These are phyloP conservation scores for Geophilus truncorum DNA, from an alignment of 2,888 invertebrate species.

Conservation along the genomic window DNA sequence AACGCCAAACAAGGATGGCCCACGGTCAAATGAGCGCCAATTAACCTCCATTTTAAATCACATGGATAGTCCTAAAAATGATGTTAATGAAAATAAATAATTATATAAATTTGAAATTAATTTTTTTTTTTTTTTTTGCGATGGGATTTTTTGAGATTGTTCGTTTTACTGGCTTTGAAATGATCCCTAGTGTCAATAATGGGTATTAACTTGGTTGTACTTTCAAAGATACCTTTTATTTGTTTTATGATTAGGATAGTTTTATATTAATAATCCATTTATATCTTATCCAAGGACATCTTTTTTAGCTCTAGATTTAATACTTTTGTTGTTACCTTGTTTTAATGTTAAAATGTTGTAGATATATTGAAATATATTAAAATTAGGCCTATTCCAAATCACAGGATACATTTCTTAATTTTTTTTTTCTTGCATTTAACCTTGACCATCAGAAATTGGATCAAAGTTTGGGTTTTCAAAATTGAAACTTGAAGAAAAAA, in stretches of 20 bases:
- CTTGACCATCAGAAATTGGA: slow-evolving; percentile 4
- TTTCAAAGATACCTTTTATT: neutral
- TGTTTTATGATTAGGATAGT: neutral
- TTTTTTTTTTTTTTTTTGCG: no score
- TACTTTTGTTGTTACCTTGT: no score
- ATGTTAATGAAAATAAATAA: neutral
- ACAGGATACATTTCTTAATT: neutral
- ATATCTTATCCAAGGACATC: neutral
- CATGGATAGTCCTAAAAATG: neutral
- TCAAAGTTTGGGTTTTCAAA: neutral
- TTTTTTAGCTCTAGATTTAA: neutral
- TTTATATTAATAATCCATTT: neutral
- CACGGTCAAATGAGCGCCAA: neutral
- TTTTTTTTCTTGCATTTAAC: neutral
- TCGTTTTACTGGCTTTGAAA: no score
- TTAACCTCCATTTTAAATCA: slow-evolving; percentile 14
- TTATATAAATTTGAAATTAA: no score
- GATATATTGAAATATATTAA: neutral
- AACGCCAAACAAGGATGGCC: slow-evolving; percentile 8
- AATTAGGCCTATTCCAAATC: neutral
- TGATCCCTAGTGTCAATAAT: no score
- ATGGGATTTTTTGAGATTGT: no score
- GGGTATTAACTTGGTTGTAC: neutral
- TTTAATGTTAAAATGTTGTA: neutral
- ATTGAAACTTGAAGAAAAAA: neutral